These are phyloP conservation scores for Polyommatus icarus DNA, from an alignment of 2,888 invertebrate species.

Conservation along the genomic window DNA sequence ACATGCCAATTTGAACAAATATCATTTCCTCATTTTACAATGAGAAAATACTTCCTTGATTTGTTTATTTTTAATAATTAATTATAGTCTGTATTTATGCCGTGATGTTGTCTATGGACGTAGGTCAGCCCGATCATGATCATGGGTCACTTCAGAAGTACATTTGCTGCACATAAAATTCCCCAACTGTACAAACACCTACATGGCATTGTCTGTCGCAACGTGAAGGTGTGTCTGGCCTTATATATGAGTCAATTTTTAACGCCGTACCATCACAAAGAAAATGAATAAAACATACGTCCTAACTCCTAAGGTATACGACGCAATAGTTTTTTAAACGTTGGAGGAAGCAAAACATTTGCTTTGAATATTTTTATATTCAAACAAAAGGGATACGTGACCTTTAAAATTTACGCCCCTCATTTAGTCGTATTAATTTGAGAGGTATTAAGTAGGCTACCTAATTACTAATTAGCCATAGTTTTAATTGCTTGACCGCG, in stretches of 20 bases:
- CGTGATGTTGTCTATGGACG: neutral
- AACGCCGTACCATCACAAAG: constrained; percentile 26
- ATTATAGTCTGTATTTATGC: too few relatives aligned
- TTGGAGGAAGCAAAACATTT: neutral
- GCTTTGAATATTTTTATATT: neutral
- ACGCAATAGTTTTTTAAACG: constrained; percentile 15
- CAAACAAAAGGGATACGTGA: neutral
- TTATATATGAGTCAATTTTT: constrained; percentile 36
- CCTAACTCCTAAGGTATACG: constrained; percentile 1
- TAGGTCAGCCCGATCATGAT: neutral
- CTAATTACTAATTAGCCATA: neutral
- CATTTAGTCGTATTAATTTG: neutral
- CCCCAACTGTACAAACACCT: constrained; percentile 34
- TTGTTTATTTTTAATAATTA: neutral
- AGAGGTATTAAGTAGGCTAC: neutral
- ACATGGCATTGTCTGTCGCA: constrained; percentile 43
- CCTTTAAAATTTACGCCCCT: neutral
- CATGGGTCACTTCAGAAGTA: neutral
- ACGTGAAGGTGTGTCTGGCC: constrained; percentile 49
- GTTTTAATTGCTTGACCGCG: neutral
- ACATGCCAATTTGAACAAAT: neutral
- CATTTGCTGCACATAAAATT: neutral
- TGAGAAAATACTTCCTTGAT: neutral
- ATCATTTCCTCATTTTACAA: constrained; percentile 2
- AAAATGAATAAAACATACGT: constrained; percentile 28